phyloP scores from a whole-genome alignment of 2,888 invertebrate genomes.

The Luffia ferchaultella region DNA sequence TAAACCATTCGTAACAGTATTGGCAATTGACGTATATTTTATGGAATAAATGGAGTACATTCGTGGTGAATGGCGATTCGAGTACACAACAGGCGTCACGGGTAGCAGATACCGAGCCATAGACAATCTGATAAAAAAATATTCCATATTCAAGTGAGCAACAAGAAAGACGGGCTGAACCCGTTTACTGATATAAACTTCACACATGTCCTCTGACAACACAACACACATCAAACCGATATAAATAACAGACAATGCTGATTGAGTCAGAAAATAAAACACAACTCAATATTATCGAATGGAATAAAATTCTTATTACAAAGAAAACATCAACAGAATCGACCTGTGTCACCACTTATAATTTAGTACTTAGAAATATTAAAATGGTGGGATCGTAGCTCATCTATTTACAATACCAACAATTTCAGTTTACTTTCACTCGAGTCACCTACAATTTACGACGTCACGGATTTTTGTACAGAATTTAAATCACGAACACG shows the following conservation, averaged over 20 bases:
- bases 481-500: conserved; percentile 1
- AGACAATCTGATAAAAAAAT: too few species aligned
- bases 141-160: background rate
- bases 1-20: too few species aligned
- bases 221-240: background rate
- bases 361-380: conserved; percentile 62
- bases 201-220: background rate
- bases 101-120: too few species aligned
- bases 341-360: conserved; percentile 25
- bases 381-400: conserved; percentile 64
- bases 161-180: background rate
- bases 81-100: too few species aligned
- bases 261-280: background rate
- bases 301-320: conserved; percentile 5
- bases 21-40: too few species aligned
- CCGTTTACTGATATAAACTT: background rate
- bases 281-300: background rate
- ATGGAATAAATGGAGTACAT: too few species aligned
- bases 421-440: conserved; percentile 56
- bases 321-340: conserved; percentile 1
- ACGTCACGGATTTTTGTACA: conserved; percentile 27
- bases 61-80: too few species aligned
- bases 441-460: conserved; percentile 51
- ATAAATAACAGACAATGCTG: background rate
- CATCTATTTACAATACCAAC: conserved; percentile 63